Base-by-base conservation (phyloP, 2,797 vertebrate genomes). In the Synanceia verrucosa region DNA sequence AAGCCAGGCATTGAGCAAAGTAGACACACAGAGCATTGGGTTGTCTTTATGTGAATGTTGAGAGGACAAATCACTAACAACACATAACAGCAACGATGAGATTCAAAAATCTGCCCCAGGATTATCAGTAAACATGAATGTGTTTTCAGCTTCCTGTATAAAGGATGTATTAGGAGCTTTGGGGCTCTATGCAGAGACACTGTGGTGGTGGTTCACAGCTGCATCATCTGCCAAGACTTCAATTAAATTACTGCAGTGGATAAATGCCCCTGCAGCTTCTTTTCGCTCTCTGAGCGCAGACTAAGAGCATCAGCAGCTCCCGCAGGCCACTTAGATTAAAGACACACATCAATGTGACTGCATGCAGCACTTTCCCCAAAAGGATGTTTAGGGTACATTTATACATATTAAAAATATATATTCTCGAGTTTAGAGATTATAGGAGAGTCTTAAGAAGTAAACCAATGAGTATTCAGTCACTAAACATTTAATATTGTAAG, bases 221-320 rank as follows among this genome's bases (percentile, higher is more conserved):
- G 79, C 73, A 65, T 70, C 43, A 63, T 71, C 68, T 53, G 46
- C 62, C 56, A 70, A 63, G 47, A 67, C 28, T 60, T 78, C 52
- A 70, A 81, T 89, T 78, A 39, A 82, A 87, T 84, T 78, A 89
- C 74, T 65, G 81, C 64, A 37, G 60, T 10, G 67, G 36, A 74
- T 23, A 76, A 76, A 74, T 58, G 50, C 46, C 66, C 53, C 46
- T 28, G 28, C 44, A 66, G 89, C 69, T 67, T 77, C 48, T 71
- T 70, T 62, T 63, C 47, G 9, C 24, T 33, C 29, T 64, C 46
- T 5, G 50, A 78, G 43, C 75, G 66, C 48, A 29, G 37, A 28
- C 67, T 67, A 66, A 85, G 65, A 62, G 78, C 75, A 75, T 64
- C 66, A 58, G 61, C 66, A 58, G 34, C 60, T 83, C 72, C 58